Evolutionary conservation across 2,888 invertebrate genomes (phyloP).

Genomic region (Lobophora halterata): DNA sequence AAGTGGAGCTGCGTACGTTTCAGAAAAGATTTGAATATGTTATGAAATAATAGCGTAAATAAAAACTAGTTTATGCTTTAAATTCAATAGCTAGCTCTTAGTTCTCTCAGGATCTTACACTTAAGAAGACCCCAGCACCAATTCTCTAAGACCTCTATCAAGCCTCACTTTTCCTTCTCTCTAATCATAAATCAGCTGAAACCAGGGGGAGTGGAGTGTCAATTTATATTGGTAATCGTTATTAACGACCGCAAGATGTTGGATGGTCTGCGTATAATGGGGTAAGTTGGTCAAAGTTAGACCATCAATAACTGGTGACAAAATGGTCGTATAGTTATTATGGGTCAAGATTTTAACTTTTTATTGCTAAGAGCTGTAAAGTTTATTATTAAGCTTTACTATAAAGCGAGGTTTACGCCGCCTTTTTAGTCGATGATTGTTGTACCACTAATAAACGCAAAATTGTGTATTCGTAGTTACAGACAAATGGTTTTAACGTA

Average conservation of each 20-base stretch:
- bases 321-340: slow-evolving; percentile 38
- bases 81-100: slow-evolving; percentile 1
- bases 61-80: too few relatives aligned
- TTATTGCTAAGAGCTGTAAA: too few relatives aligned
- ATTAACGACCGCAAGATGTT: slow-evolving; percentile 60
- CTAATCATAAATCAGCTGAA: slow-evolving; percentile 28
- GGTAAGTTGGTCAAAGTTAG: slow-evolving; percentile 58
- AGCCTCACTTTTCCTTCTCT: slow-evolving; percentile 18
- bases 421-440: too few relatives aligned
- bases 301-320: slow-evolving; percentile 68
- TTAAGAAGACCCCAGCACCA: slow-evolving; percentile 39
- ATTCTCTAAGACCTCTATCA: slow-evolving; percentile 34
- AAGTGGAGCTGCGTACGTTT: too few relatives aligned
- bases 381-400: too few relatives aligned
- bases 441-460: too few relatives aligned
- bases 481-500: too few relatives aligned
- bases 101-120: slow-evolving; percentile 31
- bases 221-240: slow-evolving; percentile 47
- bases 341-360: slow-evolving; percentile 10
- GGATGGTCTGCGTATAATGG: slow-evolving; percentile 59
- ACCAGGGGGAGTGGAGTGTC: slow-evolving; percentile 32
- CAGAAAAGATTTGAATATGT: too few relatives aligned
- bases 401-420: too few relatives aligned
- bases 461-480: too few relatives aligned
- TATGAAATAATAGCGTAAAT: too few relatives aligned